Evolutionary conservation across 2,888 invertebrate genomes (phyloP).

Genomic region (Plemyria rubiginata): DNA sequence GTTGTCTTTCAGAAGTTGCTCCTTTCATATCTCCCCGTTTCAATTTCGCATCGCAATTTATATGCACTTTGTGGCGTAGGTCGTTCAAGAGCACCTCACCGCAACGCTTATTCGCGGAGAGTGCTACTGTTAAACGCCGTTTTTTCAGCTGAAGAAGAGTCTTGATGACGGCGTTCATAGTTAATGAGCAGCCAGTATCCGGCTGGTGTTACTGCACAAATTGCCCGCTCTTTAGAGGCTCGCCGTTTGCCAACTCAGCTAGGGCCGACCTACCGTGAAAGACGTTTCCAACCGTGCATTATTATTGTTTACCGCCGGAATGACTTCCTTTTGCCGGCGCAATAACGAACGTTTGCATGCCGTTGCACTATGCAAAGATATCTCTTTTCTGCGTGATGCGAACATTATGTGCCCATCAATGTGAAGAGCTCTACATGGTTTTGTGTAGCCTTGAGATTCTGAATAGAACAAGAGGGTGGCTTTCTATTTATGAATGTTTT

Average conservation of each 20-base stretch:
- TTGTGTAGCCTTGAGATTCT: conserved; percentile 50
- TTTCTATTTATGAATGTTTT: conserved; percentile 26
- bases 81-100: conserved; percentile 72
- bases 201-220: conserved; percentile 75
- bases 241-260: conserved; percentile 71
- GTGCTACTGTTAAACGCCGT: conserved; percentile 76
- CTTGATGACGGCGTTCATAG: conserved; percentile 83
- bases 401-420: conserved; percentile 57
- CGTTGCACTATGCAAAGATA: conserved; percentile 56
- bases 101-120: conserved; percentile 71
- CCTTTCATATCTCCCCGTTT: conserved; percentile 76
- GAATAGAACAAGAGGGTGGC: conserved; percentile 36
- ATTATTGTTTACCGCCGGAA: conserved; percentile 79
- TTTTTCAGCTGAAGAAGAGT: conserved; percentile 80
- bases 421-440: conserved; percentile 51
- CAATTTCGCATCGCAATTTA: conserved; percentile 80
- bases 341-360: conserved; percentile 54
- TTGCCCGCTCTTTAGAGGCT: conserved; percentile 75
- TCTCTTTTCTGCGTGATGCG: conserved; percentile 47
- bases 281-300: conserved; percentile 74
- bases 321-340: conserved; percentile 73
- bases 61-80: conserved; percentile 81
- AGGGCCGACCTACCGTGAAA: conserved; percentile 70
- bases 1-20: conserved; percentile 73
- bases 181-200: conserved; percentile 83